phyloP scores from a whole-genome alignment of 2,888 invertebrate species.

The Hemicrepidius hirtus region DNA sequence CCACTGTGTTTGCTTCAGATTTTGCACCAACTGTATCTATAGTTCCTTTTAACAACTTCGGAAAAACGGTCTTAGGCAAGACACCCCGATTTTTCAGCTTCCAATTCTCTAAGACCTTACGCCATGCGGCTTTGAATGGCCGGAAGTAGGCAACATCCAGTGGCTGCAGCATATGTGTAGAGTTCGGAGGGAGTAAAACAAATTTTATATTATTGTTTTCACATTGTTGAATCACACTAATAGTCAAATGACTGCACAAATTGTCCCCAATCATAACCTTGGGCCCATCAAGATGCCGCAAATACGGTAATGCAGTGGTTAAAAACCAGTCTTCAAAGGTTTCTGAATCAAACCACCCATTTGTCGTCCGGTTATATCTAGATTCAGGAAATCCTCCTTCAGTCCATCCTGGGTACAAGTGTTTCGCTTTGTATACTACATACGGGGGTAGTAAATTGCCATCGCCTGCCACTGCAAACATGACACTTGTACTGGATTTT shows the following conservation, averaged over 20 bases:
- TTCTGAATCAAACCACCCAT: constrained; percentile 10
- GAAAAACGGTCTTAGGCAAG: constrained; percentile 16
- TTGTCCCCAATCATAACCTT: constrained; percentile 29
- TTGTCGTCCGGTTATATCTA: constrained; percentile 19
- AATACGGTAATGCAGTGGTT: constrained; percentile 11
- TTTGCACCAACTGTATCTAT: not conserved
- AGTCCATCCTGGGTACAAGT: constrained; percentile 33
- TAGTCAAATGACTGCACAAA: constrained; percentile 6
- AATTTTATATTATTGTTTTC: constrained; percentile 18
- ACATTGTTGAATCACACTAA: not conserved
- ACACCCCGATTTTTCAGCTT: constrained; percentile 1
- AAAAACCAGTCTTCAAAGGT: constrained; percentile 12
- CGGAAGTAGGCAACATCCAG: constrained; percentile 29
- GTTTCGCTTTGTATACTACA: constrained; percentile 62
- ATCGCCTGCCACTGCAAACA: constrained; percentile 60
- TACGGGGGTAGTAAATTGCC: constrained; percentile 62
- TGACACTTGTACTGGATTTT: constrained; percentile 58
- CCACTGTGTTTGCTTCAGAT: not conserved
- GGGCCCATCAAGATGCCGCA: not conserved
- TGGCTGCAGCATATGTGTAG: not conserved
- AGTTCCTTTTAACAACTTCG: not conserved
- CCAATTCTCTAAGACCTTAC: not conserved
- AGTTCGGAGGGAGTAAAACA: constrained; percentile 16
- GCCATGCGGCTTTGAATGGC: not conserved
- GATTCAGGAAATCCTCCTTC: not conserved